Percentiles rank a stretch among this genome's conserved stretches.
Evolutionary conservation across 2,797 vertebrate species (phyloP).

Genomic region (Mormyrus proboscirostris): DNA sequence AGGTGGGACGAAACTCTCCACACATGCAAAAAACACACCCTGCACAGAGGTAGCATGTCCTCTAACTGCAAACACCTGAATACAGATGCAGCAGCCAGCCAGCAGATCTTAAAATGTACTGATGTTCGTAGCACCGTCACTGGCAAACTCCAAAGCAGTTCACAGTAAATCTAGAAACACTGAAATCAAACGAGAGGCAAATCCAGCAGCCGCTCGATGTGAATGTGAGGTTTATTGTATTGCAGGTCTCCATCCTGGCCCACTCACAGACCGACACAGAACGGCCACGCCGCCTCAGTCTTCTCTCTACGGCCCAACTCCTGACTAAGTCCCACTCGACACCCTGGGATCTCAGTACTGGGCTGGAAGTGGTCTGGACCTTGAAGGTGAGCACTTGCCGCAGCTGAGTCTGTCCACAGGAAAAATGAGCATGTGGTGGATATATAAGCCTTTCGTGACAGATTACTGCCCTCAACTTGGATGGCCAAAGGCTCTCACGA

Average conservation of each 20-base stretch:
- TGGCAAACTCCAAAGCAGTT: neutral
- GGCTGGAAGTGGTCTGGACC: conserved; percentile 63
- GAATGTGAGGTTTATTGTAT: neutral
- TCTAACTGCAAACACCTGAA: neutral
- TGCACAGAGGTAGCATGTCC: neutral
- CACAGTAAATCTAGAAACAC: neutral
- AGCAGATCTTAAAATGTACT: neutral
- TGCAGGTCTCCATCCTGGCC: conserved; percentile 59
- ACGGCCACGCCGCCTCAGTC: conserved; percentile 66
- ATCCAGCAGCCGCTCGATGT: neutral
- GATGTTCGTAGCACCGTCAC: neutral
- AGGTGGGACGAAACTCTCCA: conserved; percentile 49
- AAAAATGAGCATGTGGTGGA: neutral
- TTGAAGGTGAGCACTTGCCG: conserved; percentile 51
- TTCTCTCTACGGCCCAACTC: conserved; percentile 70
- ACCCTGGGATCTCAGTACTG: conserved; percentile 48
- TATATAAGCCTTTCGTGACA: conserved; percentile 34
- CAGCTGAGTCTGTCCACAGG: neutral
- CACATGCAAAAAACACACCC: neutral
- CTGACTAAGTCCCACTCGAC: conserved; percentile 59
- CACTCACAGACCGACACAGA: conserved; percentile 57
- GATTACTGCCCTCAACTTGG: conserved; percentile 76
- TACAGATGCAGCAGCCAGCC: neutral
- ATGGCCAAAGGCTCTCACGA: conserved; percentile 68
- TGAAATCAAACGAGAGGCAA: neutral